Evolutionary conservation across 2,113 vertebrate genomes (phyloP).

Genomic region (Pithys albifrons): DNA sequence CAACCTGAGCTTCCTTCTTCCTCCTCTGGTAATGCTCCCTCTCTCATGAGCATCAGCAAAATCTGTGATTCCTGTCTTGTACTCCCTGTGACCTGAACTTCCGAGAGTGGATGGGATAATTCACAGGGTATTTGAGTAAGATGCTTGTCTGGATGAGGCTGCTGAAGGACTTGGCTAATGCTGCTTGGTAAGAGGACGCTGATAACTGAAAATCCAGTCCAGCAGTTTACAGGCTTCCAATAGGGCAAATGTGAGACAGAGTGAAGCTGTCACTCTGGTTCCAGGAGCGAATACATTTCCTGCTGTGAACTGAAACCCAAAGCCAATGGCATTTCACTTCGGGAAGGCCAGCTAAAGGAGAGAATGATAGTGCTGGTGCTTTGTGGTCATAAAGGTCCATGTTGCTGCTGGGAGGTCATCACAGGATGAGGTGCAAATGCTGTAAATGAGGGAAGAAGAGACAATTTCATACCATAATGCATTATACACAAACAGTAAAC

Average conservation of each 20-base stretch:
- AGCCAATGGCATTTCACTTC: background rate
- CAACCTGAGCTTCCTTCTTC: background rate
- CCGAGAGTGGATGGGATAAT: background rate
- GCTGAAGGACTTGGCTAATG: background rate
- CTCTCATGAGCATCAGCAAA: background rate
- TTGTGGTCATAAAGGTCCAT: background rate
- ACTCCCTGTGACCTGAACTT: background rate
- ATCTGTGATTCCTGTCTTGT: background rate
- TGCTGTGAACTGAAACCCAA: background rate
- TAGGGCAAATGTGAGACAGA: background rate
- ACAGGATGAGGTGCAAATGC: background rate
- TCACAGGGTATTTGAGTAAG: background rate
- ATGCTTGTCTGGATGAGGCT: background rate
- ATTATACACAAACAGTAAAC: constrained; percentile 10
- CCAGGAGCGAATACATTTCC: background rate
- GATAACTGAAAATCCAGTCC: background rate
- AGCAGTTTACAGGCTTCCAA: background rate
- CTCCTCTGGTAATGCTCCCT: background rate
- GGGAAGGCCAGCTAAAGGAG: background rate
- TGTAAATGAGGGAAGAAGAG: constrained; percentile 3
- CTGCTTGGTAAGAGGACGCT: background rate
- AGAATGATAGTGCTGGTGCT: background rate
- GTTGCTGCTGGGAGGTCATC: background rate
- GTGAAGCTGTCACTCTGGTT: background rate
- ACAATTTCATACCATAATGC: background rate